These are phyloP conservation scores for Paedocypris sp. DNA, from an alignment of 2,113 vertebrate genomes.

Conservation along the genomic window DNA sequence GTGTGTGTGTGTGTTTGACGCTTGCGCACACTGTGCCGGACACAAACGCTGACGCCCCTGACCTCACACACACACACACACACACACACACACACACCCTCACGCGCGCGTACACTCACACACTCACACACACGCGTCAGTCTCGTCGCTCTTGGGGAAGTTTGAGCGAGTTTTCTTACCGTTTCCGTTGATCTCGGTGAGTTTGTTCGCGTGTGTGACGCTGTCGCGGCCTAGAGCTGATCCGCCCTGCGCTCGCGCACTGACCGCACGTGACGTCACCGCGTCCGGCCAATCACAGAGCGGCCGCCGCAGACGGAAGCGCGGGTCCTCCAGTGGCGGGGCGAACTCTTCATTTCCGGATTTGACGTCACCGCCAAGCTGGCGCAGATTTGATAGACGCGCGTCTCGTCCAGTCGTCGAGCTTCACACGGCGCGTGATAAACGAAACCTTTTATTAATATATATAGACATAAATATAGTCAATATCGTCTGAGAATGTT, in stretches of 20 bases:
- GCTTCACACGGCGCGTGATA: constrained; percentile 52
- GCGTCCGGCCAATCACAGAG: constrained; percentile 35
- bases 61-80: constrained; percentile 6
- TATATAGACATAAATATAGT: too few relatives aligned
- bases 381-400: constrained; percentile 51
- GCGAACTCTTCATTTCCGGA: not conserved
- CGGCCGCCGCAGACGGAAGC: not conserved
- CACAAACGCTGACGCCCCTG: too few relatives aligned
- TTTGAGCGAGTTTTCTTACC: constrained; percentile 58
- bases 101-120: not conserved
- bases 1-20: too few relatives aligned
- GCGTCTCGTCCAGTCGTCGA: constrained; percentile 44
- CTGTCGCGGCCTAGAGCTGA: constrained; percentile 49
- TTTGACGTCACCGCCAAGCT: not conserved
- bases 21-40: too few relatives aligned
- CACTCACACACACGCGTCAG: not conserved
- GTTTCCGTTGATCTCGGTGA: constrained; percentile 50
- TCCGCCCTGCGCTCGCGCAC: constrained; percentile 54
- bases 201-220: constrained; percentile 50
- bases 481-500: too few relatives aligned
- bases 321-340: constrained; percentile 21
- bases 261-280: constrained; percentile 17
- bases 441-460: too few relatives aligned
- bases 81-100: not conserved
- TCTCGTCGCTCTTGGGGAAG: not conserved